Conservation (phyloP, 2,113 vertebrate genomes). For the Phoxinus phoxinus region DNA sequence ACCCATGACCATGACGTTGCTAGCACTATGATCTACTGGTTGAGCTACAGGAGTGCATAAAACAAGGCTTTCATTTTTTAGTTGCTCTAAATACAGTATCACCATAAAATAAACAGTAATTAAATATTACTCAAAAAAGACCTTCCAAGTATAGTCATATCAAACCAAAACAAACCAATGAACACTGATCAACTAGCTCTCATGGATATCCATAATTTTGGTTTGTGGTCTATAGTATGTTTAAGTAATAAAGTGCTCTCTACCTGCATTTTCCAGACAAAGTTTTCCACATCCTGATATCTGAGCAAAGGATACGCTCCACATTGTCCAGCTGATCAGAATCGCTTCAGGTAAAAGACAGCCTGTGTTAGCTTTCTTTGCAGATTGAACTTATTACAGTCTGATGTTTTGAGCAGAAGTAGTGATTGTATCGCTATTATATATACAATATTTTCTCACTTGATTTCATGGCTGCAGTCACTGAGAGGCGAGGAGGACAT, state of each 20-base stretch:
- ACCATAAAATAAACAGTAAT: no score
- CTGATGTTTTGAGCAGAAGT: not conserved
- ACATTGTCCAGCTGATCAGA: not conserved
- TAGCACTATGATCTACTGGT: no score
- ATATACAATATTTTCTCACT: not conserved
- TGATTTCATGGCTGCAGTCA: slow-evolving; percentile 6
- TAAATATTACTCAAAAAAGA: no score
- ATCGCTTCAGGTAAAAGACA: not conserved
- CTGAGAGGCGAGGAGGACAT: not conserved
- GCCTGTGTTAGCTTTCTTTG: not conserved
- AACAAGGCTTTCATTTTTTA: no score
- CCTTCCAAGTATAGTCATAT: not conserved
- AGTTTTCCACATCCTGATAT: slow-evolving; percentile 4
- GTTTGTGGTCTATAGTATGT: not conserved
- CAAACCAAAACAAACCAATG: not conserved
- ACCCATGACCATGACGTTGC: no score
- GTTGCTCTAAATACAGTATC: no score
- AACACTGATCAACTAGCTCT: not conserved
- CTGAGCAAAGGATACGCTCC: not conserved
- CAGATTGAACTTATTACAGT: not conserved
- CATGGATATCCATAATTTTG: no score
- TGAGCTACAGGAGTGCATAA: no score
- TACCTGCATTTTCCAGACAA: not conserved
- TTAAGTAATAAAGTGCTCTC: not conserved
- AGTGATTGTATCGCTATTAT: not conserved